A percentile compares a stretch with the other conserved stretches of the same genome.
phyloP scores from a whole-genome alignment of 35 echinoderm and acorn worm genomes.

The Diadema setosum region DNA sequence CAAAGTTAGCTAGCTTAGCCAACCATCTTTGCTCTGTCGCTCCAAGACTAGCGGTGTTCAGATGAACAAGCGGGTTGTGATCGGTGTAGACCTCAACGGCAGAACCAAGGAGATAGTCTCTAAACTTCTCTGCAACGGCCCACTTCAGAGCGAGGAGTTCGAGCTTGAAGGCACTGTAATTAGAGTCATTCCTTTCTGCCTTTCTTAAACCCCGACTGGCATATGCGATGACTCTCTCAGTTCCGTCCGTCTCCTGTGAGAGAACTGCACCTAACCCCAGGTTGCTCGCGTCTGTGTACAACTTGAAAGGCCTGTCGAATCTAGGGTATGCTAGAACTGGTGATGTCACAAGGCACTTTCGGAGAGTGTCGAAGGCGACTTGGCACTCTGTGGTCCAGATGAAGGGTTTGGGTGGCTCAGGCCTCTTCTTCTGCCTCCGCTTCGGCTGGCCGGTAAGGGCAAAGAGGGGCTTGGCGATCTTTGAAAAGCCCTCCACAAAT shows the following conservation, averaged over 20 bases:
- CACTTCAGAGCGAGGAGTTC: conserved; percentile 47
- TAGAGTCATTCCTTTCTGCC: conserved; percentile 6
- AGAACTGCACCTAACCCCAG: conserved; percentile 19
- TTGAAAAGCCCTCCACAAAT: too few relatives aligned
- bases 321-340: conserved; percentile 40
- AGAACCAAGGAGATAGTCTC: not conserved
- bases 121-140: conserved; percentile 44
- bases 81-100: conserved; percentile 10
- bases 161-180: not conserved
- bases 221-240: conserved; percentile 12
- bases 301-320: conserved; percentile 14
- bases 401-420: not conserved
- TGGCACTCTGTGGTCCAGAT: conserved; percentile 21
- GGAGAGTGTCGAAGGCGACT: conserved; percentile 13
- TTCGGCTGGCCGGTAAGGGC: not conserved
- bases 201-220: not conserved
- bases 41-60: conserved; percentile 28
- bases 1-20: conserved; percentile 26
- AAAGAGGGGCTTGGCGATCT: too few relatives aligned
- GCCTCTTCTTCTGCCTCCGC: not conserved
- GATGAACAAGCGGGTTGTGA: conserved; percentile 23
- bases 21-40: conserved; percentile 20
- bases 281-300: conserved; percentile 19
- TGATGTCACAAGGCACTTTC: not conserved
- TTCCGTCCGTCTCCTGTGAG: not conserved